These are phyloP conservation scores for Neogobius melanostomus DNA, from an alignment of 2,113 vertebrate species.

Conservation along the genomic window DNA sequence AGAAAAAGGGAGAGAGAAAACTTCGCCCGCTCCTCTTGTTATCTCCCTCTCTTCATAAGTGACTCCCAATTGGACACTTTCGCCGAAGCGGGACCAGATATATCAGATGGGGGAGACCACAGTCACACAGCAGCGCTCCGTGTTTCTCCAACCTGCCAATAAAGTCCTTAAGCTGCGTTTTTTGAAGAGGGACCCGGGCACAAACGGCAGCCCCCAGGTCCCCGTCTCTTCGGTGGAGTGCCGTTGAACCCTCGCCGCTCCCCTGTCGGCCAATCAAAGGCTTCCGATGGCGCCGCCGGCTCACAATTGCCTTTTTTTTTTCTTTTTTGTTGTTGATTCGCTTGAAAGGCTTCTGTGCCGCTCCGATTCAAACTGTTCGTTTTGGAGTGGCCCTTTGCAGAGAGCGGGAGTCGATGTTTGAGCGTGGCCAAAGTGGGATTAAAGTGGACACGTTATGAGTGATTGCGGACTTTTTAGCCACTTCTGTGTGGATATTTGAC, in stretches of 20 bases:
- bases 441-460: no score
- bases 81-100: conserved; percentile 48
- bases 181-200: conserved; percentile 30
- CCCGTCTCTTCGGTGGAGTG: conserved; percentile 26
- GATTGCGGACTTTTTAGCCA: no score
- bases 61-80: conserved; percentile 62
- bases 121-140: conserved; percentile 45
- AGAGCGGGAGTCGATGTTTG: no score
- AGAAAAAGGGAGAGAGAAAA: conserved; percentile 50
- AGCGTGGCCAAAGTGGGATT: no score
- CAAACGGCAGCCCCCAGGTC: conserved; percentile 8
- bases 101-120: conserved; percentile 52
- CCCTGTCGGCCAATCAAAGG: conserved; percentile 49
- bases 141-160: conserved; percentile 51
- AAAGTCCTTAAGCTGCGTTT: conserved; percentile 30
- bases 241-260: conserved; percentile 33
- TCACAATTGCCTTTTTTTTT: conserved; percentile 12
- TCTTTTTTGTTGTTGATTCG: neutral
- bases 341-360: conserved; percentile 4
- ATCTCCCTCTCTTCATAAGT: conserved; percentile 64
- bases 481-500: no score
- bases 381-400: neutral
- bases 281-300: conserved; percentile 7
- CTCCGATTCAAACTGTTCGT: neutral
- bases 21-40: conserved; percentile 38